A percentile compares a stretch with the other conserved stretches of the same genome.
These are phyloP conservation scores for Hyles euphorbiae DNA, from an alignment of 1,140 invertebrate genomes.

Conservation along the genomic window DNA sequence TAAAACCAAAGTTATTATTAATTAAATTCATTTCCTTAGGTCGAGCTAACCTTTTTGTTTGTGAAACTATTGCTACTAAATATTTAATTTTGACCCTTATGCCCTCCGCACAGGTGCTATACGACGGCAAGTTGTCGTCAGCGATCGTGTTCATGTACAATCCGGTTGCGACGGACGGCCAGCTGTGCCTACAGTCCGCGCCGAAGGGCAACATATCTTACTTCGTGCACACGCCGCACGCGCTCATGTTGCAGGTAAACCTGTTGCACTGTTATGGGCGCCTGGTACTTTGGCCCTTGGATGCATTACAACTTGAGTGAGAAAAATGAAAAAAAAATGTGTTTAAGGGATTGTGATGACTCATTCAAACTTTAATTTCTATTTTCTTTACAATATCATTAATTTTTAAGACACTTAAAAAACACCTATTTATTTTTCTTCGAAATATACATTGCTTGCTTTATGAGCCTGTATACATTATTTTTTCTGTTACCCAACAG, in stretches of 20 bases:
- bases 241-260: conserved; percentile 95
- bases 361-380: too few species aligned
- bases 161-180: conserved; percentile 98
- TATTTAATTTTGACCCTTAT: neutral
- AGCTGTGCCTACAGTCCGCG: conserved; percentile 97
- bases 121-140: conserved; percentile 97
- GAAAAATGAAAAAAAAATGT: neutral
- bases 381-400: too few species aligned
- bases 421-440: too few species aligned
- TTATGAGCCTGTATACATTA: neutral
- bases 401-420: too few species aligned
- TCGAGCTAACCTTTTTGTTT: neutral
- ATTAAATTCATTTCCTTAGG: too few species aligned
- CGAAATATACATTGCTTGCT: too few species aligned
- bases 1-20: neutral
- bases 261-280: conserved; percentile 20
- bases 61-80: neutral
- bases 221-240: conserved; percentile 99
- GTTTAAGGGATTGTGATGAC: too few species aligned
- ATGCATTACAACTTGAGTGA: neutral
- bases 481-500: conserved; percentile 70
- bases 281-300: conserved; percentile 10
- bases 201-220: conserved; percentile 97
- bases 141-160: conserved; percentile 99
- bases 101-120: conserved; percentile 86